Base-by-base conservation (phyloP, 2,113 vertebrate genomes). In the Zingel zingel region DNA sequence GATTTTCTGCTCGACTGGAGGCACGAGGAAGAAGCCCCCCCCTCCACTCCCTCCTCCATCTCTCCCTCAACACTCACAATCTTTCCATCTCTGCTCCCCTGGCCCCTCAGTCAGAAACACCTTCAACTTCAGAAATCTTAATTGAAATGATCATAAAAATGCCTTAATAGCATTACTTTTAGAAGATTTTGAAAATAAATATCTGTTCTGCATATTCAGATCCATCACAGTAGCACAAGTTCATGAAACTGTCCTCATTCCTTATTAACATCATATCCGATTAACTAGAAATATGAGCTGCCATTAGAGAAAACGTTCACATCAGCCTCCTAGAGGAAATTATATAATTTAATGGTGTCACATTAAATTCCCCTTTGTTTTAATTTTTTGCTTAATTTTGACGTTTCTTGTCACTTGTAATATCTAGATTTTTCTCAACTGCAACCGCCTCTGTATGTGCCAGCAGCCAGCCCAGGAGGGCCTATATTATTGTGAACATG, bases 1-100 rank as follows among this genome's bases (percentile, higher is more conserved):
- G 94, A 95, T 96, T 97, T 97, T 97, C 95, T 92, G 95, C 94
- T 95, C 86, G 90, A 91, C 83, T 94, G 92, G 90, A 96, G 90
- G 95, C 95, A 96, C 94, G 96, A 96, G 95, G 94, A 95, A 94
- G 90, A 43, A 85, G 90, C 74, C 88, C 51, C 86, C 89, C 91
- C 72, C 53, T 88, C 77, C 77, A 68, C 21, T 25, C 62, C 75
- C 81, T 74, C 82, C 76, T 79, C 74, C 81, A 54, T 25, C 72
- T 71, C 83, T 64, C 77, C 82, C 76, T 87, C 81, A 86, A 75
- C 74, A 82, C 85, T 86, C 81, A 70, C 47, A 76, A 9, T 64
- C 73, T 63, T 27, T 62, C 13, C 72, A 75, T 78, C 67, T 64
- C 65, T 69, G 59, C 63, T 64, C 50, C 14, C 50, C 30, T 76